Conservation (phyloP, 1,140 invertebrate species). For the Cydia pomonella region DNA sequence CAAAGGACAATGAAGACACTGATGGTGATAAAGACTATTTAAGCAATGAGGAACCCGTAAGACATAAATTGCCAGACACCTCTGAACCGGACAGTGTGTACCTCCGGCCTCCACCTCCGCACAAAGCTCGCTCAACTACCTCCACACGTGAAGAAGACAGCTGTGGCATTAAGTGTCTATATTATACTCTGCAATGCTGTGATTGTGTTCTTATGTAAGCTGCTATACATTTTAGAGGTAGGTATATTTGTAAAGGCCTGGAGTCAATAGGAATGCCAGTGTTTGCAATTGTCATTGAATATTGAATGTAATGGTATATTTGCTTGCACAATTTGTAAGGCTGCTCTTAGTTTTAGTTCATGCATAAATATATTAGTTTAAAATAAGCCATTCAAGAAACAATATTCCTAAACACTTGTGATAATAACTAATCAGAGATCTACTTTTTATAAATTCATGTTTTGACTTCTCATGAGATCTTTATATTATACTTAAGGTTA, state of each 20-base stretch:
- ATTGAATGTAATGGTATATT: too few species aligned
- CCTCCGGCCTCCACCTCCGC: conserved; percentile 56
- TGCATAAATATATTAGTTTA: neutral
- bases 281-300: neutral
- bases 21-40: conserved; percentile 47
- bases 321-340: neutral
- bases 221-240: conserved; percentile 38
- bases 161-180: conserved; percentile 73
- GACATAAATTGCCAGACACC: conserved; percentile 43
- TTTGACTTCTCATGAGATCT: conserved; percentile 21
- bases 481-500: conserved; percentile 6
- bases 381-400: neutral
- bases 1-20: conserved; percentile 41
- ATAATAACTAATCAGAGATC: conserved; percentile 22
- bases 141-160: conserved; percentile 65
- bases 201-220: conserved; percentile 72
- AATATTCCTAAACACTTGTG: conserved; percentile 29
- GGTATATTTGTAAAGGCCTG: conserved; percentile 5
- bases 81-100: conserved; percentile 69
- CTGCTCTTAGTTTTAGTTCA: neutral
- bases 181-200: conserved; percentile 73
- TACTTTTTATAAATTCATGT: conserved; percentile 25
- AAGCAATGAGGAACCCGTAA: conserved; percentile 48
- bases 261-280: neutral
- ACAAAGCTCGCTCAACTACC: conserved; percentile 52